A percentile compares a stretch with the other conserved stretches of the same genome.
Conservation (phyloP, 2,888 invertebrate species). For the Drosophila affinis region DNA sequence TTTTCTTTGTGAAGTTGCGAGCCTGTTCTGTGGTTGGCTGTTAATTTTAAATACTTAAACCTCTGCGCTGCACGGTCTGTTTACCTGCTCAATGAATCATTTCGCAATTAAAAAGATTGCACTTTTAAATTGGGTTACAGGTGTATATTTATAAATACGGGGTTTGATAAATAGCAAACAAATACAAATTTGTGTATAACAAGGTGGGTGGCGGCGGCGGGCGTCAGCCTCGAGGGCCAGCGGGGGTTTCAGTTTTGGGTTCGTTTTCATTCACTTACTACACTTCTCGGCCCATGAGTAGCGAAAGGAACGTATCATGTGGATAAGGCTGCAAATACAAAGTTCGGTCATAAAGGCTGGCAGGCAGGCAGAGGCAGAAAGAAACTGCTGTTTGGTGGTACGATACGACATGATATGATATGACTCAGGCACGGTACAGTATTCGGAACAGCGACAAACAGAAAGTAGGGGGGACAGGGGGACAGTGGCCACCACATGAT, state of each 20-base stretch:
- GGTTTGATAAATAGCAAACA: slow-evolving; percentile 37
- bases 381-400: neutral
- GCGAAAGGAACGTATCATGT: slow-evolving; percentile 77
- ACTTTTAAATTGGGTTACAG: slow-evolving; percentile 44
- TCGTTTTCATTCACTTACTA: slow-evolving; percentile 53
- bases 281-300: slow-evolving; percentile 72
- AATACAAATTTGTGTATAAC: slow-evolving; percentile 14
- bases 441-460: neutral
- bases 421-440: neutral
- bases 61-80: neutral
- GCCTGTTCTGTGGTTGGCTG: neutral
- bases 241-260: slow-evolving; percentile 26
- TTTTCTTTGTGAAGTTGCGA: neutral
- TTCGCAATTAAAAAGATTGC: slow-evolving; percentile 36
- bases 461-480: slow-evolving; percentile 19
- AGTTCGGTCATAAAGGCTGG: slow-evolving; percentile 54
- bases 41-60: neutral
- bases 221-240: slow-evolving; percentile 15
- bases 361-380: slow-evolving; percentile 43
- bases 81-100: slow-evolving; percentile 3
- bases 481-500: slow-evolving; percentile 34
- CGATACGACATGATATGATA: neutral
- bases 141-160: slow-evolving; percentile 40
- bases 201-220: slow-evolving; percentile 23
- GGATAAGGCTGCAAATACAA: slow-evolving; percentile 72